These are phyloP conservation scores for Lepus townsendii DNA, from an alignment of 2,797 vertebrate species.

Conservation along the genomic window DNA sequence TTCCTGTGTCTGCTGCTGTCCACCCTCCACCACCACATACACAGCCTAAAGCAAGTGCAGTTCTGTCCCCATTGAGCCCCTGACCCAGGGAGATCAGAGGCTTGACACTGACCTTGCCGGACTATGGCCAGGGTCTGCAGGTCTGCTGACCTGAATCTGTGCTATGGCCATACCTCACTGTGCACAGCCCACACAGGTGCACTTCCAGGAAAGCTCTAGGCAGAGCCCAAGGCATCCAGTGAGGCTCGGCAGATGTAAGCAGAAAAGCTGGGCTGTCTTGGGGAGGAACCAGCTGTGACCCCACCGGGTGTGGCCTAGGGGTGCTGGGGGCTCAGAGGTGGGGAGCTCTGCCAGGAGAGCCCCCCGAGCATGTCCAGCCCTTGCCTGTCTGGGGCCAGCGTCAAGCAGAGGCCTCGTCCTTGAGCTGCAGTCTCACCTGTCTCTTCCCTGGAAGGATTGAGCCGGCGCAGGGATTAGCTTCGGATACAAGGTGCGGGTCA, in stretches of 20 bases:
- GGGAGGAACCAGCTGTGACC: not conserved
- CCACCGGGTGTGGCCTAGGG: fast-evolving
- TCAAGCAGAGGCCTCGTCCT: no score
- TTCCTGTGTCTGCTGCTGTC: not conserved
- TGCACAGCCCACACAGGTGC: no score
- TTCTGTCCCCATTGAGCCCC: not conserved
- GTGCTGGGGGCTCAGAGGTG: fast-evolving
- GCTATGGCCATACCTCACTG: fast-evolving
- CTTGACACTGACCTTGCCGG: not conserved
- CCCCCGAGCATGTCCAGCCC: fast-evolving
- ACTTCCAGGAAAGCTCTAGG: not conserved
- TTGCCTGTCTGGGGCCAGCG: not conserved
- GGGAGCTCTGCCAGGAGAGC: fast-evolving
- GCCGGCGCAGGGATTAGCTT: not conserved
- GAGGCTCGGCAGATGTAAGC: no score
- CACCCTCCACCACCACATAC: fast-evolving
- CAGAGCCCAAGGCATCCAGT: not conserved
- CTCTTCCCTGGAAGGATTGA: not conserved
- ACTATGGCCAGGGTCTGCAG: not conserved
- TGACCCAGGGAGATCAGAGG: not conserved
- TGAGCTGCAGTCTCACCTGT: not conserved
- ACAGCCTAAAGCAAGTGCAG: no score
- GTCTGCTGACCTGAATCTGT: not conserved
- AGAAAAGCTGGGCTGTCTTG: not conserved
- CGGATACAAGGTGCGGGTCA: not conserved